Conservation (phyloP, 2,888 invertebrate species). For the Lasioglossum morio region DNA sequence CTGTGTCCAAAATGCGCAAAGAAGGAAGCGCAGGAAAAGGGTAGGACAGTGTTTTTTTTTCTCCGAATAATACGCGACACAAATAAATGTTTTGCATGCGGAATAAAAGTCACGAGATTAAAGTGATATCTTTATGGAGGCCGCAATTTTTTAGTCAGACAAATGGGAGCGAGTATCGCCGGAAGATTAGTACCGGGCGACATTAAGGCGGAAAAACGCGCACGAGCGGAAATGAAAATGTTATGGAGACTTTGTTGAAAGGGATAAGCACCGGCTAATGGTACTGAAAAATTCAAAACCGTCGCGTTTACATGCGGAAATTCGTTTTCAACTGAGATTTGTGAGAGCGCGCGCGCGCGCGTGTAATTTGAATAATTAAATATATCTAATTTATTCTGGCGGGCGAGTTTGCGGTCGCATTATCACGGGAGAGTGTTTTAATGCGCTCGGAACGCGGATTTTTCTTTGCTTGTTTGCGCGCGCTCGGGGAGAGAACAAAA, state of each 20-base stretch:
- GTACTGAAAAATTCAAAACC: neutral
- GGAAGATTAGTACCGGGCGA: neutral
- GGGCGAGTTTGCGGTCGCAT: conserved; percentile 7
- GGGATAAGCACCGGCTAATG: neutral
- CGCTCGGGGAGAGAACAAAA: neutral
- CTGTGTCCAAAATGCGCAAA: neutral
- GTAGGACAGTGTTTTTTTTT: neutral
- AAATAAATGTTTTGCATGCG: neutral
- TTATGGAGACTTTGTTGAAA: neutral
- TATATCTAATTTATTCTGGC: conserved; percentile 36
- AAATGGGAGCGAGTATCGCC: neutral
- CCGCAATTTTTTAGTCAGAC: neutral
- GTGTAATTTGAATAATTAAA: conserved; percentile 45
- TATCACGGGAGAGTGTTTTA: conserved; percentile 17
- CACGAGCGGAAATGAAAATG: neutral
- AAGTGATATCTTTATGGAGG: neutral
- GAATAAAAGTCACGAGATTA: conserved; percentile 1
- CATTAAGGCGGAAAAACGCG: neutral
- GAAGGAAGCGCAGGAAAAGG: neutral
- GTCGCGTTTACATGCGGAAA: neutral
- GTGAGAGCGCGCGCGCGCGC: neutral
- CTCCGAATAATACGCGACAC: neutral
- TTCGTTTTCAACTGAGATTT: conserved; percentile 20
- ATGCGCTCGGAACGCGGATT: neutral
- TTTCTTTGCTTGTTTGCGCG: conserved; percentile 11